Conservation (phyloP, 1,140 invertebrate species). For the Pristionchus pacificus region DNA sequence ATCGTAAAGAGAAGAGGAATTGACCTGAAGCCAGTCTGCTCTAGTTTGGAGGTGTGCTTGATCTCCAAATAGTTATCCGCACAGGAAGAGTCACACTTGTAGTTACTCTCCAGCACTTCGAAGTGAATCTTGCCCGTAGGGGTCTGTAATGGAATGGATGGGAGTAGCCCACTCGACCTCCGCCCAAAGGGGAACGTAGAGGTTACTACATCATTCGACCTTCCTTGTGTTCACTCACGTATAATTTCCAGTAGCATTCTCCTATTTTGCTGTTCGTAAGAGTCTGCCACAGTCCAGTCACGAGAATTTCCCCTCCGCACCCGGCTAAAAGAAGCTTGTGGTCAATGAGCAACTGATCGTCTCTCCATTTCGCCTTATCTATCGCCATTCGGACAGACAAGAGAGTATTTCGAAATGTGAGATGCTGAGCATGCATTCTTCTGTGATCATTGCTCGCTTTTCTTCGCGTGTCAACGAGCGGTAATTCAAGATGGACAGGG, state of each 20-base stretch:
- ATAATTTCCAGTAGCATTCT: conserved; percentile 29
- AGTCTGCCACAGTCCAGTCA: conserved; percentile 29
- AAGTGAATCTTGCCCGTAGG: conserved; percentile 28
- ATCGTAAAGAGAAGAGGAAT: no score
- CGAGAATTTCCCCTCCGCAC: conserved; percentile 34
- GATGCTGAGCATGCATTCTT: no score
- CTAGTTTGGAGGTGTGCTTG: conserved; percentile 28
- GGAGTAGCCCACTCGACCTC: no score
- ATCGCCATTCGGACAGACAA: no score
- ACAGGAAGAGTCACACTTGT: conserved; percentile 35
- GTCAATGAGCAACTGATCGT: no score
- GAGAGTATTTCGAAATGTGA: no score
- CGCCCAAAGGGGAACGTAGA: no score
- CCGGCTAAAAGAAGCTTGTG: conserved; percentile 34
- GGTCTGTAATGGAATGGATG: conserved; percentile 12
- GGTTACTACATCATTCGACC: no score
- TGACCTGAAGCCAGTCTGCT: conserved; percentile 40
- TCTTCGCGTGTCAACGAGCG: no score
- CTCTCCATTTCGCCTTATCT: no score
- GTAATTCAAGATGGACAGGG: no score
- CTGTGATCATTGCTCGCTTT: no score
- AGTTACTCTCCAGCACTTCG: conserved; percentile 35
- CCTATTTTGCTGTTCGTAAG: conserved; percentile 22
- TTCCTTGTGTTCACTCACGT: conserved; percentile 19
- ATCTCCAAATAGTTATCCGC: conserved; percentile 37